A percentile compares a stretch with the other conserved stretches of the same genome.
phyloP scores from a whole-genome alignment of 2,888 invertebrate genomes.

The Synanthedon myopaeformis region DNA sequence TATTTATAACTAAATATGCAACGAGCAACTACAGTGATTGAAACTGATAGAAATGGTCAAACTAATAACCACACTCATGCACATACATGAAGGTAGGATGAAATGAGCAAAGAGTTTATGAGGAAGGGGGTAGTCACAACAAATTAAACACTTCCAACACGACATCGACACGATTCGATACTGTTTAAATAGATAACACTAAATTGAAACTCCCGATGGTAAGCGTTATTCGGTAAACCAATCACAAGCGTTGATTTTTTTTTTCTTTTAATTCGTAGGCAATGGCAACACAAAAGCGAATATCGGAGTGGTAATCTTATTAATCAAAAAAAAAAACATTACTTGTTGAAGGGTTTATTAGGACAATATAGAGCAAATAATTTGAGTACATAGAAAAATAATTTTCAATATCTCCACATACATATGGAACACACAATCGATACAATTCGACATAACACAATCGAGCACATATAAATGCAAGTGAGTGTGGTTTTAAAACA shows the following conservation, averaged over 20 bases:
- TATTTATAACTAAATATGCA: not conserved
- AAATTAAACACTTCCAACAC: slow-evolving; percentile 46
- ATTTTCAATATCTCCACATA: slow-evolving; percentile 3
- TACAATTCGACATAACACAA: slow-evolving; percentile 15
- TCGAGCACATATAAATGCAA: slow-evolving; percentile 55
- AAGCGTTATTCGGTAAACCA: slow-evolving; percentile 64
- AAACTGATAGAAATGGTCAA: slow-evolving; percentile 16
- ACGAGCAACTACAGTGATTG: slow-evolving; percentile 24
- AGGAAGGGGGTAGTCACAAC: slow-evolving; percentile 26
- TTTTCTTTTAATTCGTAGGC: slow-evolving; percentile 27
- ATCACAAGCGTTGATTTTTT: slow-evolving; percentile 52
- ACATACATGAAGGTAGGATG: slow-evolving; percentile 38
- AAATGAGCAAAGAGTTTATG: slow-evolving; percentile 16
- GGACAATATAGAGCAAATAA: slow-evolving; percentile 14
- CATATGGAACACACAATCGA: slow-evolving; percentile 6
- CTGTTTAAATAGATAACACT: slow-evolving; percentile 9
- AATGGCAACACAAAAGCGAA: slow-evolving; percentile 63
- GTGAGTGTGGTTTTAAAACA: slow-evolving; percentile 63
- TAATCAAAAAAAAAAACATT: slow-evolving; percentile 3
- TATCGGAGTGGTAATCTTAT: slow-evolving; percentile 51
- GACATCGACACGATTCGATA: slow-evolving; percentile 39
- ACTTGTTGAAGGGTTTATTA: slow-evolving; percentile 12
- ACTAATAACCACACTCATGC: slow-evolving; percentile 67
- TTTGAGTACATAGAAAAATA: slow-evolving; percentile 8
- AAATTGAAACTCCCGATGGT: slow-evolving; percentile 22